Percentiles rank a stretch among this genome's conserved stretches.
phyloP scores from a whole-genome alignment of 2,797 vertebrate species.

The Lophius americanus region DNA sequence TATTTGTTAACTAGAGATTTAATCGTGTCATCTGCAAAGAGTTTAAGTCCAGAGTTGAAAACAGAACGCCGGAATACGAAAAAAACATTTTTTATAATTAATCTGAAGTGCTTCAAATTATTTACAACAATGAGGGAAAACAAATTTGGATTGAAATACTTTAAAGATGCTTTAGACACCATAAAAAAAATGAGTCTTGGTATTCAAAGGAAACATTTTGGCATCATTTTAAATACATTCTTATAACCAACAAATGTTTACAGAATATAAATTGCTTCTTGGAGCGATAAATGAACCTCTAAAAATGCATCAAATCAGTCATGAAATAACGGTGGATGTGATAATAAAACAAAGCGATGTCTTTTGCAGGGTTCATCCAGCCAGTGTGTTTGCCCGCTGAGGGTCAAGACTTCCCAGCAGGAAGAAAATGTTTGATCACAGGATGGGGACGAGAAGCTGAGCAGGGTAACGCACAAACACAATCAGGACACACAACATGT shows the following conservation, averaged over 20 bases:
- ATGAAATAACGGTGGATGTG: neutral
- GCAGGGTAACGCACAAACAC: slow-evolving; percentile 70
- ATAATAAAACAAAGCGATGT: neutral
- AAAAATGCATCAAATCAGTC: neutral
- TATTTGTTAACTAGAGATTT: no score
- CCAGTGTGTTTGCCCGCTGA: slow-evolving; percentile 88
- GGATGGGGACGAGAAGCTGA: slow-evolving; percentile 85
- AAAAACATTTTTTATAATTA: no score
- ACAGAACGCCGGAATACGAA: neutral
- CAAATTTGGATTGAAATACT: no score
- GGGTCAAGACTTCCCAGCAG: slow-evolving; percentile 76
- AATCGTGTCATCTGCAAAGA: neutral
- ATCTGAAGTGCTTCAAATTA: no score
- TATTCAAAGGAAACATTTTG: no score
- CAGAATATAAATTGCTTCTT: neutral
- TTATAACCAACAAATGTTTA: no score
- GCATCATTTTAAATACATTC: no score
- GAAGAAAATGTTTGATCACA: slow-evolving; percentile 85
- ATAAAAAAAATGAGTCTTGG: no score
- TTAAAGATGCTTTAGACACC: no score
- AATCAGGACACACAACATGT: no score
- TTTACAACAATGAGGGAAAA: no score
- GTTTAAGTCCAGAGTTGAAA: neutral
- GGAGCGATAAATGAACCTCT: neutral
- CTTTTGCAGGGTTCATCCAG: slow-evolving; percentile 69